phyloP scores from a whole-genome alignment of 30 jellyfish, hydroid and myxozoan species.

The Hydractinia echinata region DNA sequence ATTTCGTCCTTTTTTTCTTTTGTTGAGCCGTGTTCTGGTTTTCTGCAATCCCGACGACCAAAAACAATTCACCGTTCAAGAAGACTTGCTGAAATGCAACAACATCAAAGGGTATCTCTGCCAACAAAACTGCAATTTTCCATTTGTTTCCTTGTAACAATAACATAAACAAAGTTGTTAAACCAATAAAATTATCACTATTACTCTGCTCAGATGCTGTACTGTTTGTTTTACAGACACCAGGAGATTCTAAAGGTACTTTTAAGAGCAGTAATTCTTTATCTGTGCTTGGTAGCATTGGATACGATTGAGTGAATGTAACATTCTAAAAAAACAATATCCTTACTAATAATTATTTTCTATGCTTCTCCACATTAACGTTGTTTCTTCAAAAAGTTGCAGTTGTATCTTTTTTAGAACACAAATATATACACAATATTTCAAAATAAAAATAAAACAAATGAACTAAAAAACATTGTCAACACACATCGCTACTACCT shows the following conservation, averaged over 20 bases:
- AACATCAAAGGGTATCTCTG: constrained; percentile 30
- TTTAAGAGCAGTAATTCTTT: constrained; percentile 10
- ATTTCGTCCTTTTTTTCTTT: constrained; percentile 23
- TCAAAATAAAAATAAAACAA: no score
- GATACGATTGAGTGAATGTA: background rate
- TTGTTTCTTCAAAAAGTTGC: no score
- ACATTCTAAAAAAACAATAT: constrained; percentile 14
- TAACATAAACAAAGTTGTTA: constrained; percentile 7
- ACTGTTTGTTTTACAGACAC: background rate
- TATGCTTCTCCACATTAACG: no score
- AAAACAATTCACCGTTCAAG: constrained; percentile 14
- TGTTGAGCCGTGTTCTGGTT: constrained; percentile 26
- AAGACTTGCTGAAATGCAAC: constrained; percentile 8
- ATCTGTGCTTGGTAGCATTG: constrained; percentile 5
- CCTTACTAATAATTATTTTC: background rate
- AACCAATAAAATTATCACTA: constrained; percentile 16
- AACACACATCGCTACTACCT: no score
- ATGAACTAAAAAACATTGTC: no score
- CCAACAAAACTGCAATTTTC: background rate
- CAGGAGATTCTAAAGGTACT: constrained; percentile 21
- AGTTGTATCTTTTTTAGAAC: no score
- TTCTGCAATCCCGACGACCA: constrained; percentile 29
- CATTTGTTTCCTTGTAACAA: constrained; percentile 21
- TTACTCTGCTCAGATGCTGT: background rate
- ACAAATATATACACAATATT: no score